Conservation (phyloP, 2,888 invertebrate genomes). For the Drosophila atripex region DNA sequence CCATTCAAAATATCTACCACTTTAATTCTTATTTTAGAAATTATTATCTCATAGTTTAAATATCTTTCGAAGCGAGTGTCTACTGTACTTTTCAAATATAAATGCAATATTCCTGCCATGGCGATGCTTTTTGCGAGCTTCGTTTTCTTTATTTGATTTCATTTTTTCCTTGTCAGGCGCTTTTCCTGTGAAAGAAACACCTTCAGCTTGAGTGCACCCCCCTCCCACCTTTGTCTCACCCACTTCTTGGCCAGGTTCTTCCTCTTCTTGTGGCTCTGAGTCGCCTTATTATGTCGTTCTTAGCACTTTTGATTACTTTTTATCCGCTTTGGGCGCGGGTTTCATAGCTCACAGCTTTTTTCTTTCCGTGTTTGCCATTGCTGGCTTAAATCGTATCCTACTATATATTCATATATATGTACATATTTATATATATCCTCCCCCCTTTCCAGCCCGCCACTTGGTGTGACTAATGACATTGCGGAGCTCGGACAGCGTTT, state of each 20-base stretch:
- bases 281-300: slow-evolving; percentile 78
- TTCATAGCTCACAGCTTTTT: slow-evolving; percentile 51
- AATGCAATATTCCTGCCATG: slow-evolving; percentile 57
- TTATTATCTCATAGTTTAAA: too few species aligned
- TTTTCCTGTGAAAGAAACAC: slow-evolving; percentile 48
- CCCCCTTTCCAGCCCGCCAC: slow-evolving; percentile 5
- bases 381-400: slow-evolving; percentile 37
- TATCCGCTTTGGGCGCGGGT: slow-evolving; percentile 74
- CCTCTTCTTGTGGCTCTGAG: slow-evolving; percentile 45
- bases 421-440: slow-evolving; percentile 43
- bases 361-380: slow-evolving; percentile 35
- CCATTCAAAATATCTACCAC: too few species aligned
- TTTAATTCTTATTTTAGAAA: too few species aligned
- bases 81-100: slow-evolving; percentile 20
- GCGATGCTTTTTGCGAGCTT: slow-evolving; percentile 50
- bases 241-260: neutral
- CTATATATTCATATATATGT: neutral
- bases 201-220: slow-evolving; percentile 41
- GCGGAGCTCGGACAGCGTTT: slow-evolving; percentile 54
- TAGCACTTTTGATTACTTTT: slow-evolving; percentile 78
- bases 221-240: neutral
- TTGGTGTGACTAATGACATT: slow-evolving; percentile 75
- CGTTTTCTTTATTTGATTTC: slow-evolving; percentile 66
- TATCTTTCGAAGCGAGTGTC: too few species aligned
- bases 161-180: slow-evolving; percentile 74